Evolutionary conservation across 1,140 invertebrate genomes (phyloP).

Genomic region (Drosophila fuyamai): DNA sequence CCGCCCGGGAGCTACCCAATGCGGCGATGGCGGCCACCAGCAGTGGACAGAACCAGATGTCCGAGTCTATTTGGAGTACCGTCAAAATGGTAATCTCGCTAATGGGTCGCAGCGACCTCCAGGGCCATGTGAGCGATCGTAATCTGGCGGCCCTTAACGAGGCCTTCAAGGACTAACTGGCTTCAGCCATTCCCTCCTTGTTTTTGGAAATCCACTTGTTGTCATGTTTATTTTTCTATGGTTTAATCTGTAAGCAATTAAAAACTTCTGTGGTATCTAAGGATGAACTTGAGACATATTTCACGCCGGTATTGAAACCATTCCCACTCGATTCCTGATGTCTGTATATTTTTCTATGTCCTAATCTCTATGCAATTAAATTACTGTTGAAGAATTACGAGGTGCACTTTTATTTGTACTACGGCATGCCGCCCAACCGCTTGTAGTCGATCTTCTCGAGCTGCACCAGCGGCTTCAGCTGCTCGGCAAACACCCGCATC

Average conservation of each 20-base stretch:
- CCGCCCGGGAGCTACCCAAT: conserved; percentile 85
- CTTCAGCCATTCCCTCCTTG: too few species aligned
- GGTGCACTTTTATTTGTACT: conserved; percentile 11
- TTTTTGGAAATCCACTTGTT: neutral
- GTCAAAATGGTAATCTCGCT: conserved; percentile 95
- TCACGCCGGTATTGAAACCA: neutral
- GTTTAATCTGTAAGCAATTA: conserved; percentile 9
- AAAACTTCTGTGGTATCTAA: conserved; percentile 8
- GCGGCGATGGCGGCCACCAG: conserved; percentile 74
- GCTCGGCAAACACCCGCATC: conserved; percentile 97
- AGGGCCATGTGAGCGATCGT: conserved; percentile 63
- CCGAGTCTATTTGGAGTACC: conserved; percentile 97
- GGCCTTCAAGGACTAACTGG: conserved; percentile 70
- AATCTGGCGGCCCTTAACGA: conserved; percentile 74
- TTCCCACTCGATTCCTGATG: neutral
- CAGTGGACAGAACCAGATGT: conserved; percentile 89
- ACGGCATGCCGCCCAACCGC: conserved; percentile 88
- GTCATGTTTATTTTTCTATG: conserved; percentile 15
- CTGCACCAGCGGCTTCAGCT: conserved; percentile 95
- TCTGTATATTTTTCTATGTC: neutral
- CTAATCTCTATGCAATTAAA: conserved; percentile 10
- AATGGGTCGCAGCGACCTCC: conserved; percentile 92
- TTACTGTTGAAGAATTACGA: conserved; percentile 9
- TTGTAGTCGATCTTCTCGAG: conserved; percentile 97
- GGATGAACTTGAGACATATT: conserved; percentile 1